These are phyloP conservation scores for Agrochola litura DNA, from an alignment of 2,888 invertebrate genomes.

Conservation along the genomic window DNA sequence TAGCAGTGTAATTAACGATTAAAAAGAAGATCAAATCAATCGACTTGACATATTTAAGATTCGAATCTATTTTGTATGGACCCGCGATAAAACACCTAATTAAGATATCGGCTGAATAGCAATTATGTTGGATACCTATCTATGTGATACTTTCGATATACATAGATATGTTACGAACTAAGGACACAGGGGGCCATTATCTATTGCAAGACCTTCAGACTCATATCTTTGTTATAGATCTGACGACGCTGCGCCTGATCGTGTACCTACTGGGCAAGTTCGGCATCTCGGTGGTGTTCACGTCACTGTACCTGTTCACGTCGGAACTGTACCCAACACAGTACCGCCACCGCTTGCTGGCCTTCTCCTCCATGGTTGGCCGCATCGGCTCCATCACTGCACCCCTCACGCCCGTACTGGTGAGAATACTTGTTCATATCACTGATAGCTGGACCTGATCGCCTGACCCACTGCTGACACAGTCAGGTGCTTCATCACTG, in stretches of 20 bases:
- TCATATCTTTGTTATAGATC: slow-evolving; percentile 71
- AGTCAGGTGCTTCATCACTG: not conserved
- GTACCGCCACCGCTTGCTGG: slow-evolving; percentile 92
- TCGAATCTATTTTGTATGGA: not conserved
- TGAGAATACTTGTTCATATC: slow-evolving; percentile 70
- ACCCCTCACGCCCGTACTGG: slow-evolving; percentile 92
- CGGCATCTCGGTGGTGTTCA: slow-evolving; percentile 92
- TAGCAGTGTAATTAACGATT: not conserved
- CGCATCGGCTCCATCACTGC: slow-evolving; percentile 93
- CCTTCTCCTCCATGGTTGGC: slow-evolving; percentile 93
- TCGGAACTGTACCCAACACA: slow-evolving; percentile 94
- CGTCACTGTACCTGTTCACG: slow-evolving; percentile 92
- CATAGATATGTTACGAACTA: not conserved
- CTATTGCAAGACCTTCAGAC: not conserved
- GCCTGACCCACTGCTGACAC: not conserved
- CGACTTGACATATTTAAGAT: not conserved
- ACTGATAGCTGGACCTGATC: not conserved
- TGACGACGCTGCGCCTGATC: slow-evolving; percentile 79
- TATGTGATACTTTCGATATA: not conserved
- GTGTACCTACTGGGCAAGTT: slow-evolving; percentile 92
- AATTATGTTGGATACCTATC: not conserved
- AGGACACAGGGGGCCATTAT: not conserved
- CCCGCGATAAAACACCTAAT: not conserved
- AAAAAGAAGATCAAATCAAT: not conserved
- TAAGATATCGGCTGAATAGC: not conserved